Conservation (phyloP, 2,888 invertebrate species). For the Cyrtodaria siliqua region DNA sequence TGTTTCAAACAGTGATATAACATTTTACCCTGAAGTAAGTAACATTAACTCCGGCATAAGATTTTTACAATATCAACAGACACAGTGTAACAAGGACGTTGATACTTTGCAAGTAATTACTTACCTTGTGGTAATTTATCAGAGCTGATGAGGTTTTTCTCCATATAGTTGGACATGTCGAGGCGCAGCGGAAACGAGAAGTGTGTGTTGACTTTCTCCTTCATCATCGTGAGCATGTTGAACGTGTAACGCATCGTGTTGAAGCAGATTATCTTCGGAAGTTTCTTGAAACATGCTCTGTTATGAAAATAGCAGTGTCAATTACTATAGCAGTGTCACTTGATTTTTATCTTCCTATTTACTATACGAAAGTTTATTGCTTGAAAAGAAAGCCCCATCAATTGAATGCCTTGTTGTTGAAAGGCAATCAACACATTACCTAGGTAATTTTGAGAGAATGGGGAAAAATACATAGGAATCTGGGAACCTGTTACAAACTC, state of each 20-base stretch:
- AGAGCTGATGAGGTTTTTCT: conserved; percentile 90
- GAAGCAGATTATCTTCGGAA: conserved; percentile 97
- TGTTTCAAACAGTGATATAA: too few species aligned
- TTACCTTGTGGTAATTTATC: conserved; percentile 75
- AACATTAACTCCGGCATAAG: not conserved
- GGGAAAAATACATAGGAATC: too few species aligned
- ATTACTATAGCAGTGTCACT: too few species aligned
- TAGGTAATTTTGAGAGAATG: too few species aligned
- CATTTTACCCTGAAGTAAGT: not conserved
- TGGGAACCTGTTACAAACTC: too few species aligned
- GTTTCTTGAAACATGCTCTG: conserved; percentile 96
- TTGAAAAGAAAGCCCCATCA: too few species aligned
- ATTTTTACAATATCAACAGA: not conserved
- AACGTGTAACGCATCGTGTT: conserved; percentile 99
- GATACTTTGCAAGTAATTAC: not conserved
- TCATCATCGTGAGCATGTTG: conserved; percentile 98
- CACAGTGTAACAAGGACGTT: not conserved
- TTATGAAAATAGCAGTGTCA: too few species aligned
- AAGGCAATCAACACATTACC: too few species aligned
- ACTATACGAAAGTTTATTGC: too few species aligned
- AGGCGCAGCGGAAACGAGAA: conserved; percentile 97
- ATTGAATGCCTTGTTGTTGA: too few species aligned
- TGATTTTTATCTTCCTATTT: too few species aligned
- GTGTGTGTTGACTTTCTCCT: conserved; percentile 98
- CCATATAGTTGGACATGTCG: conserved; percentile 98